Percentiles rank a stretch among this genome's conserved stretches.
phyloP scores from a whole-genome alignment of 2,797 vertebrate species.

The Salarias fasciatus region DNA sequence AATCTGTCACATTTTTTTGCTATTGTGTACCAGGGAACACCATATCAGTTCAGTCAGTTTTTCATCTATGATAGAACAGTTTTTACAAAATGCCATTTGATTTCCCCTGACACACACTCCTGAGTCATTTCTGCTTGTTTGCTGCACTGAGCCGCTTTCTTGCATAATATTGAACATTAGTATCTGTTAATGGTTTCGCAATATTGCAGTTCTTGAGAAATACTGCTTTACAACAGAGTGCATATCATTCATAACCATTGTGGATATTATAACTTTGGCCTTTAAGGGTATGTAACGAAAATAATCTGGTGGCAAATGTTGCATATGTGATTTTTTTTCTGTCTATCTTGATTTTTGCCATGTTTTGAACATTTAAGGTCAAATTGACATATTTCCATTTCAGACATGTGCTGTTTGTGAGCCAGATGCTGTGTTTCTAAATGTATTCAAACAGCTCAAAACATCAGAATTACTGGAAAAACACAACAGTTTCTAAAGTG shows the following conservation, averaged over 20 bases:
- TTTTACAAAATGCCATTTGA: constrained; percentile 3
- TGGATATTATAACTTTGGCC: not conserved
- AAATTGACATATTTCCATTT: constrained; percentile 1
- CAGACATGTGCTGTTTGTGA: not conserved
- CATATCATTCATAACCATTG: not conserved
- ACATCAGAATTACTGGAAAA: too few species aligned
- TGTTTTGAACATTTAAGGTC: constrained; percentile 1
- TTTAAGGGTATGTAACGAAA: constrained; percentile 1
- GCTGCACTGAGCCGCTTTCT: constrained; percentile 1
- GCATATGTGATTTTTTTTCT: too few species aligned
- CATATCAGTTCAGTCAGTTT: constrained; percentile 8
- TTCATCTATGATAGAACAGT: constrained; percentile 43
- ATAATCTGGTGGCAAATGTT: not conserved
- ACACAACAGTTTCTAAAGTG: too few species aligned
- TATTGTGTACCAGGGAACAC: constrained; percentile 10
- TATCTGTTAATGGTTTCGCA: constrained; percentile 57
- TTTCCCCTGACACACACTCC: not conserved
- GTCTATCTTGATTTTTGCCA: not conserved
- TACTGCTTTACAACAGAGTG: constrained; percentile 9
- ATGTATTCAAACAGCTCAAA: too few species aligned
- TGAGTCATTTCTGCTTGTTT: constrained; percentile 17
- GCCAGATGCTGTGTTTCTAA: too few species aligned
- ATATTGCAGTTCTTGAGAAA: constrained; percentile 33
- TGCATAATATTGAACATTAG: constrained; percentile 23
- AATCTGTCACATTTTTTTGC: not conserved